Base-by-base conservation (phyloP, 1,140 invertebrate species). In the Plectus sambesii region DNA sequence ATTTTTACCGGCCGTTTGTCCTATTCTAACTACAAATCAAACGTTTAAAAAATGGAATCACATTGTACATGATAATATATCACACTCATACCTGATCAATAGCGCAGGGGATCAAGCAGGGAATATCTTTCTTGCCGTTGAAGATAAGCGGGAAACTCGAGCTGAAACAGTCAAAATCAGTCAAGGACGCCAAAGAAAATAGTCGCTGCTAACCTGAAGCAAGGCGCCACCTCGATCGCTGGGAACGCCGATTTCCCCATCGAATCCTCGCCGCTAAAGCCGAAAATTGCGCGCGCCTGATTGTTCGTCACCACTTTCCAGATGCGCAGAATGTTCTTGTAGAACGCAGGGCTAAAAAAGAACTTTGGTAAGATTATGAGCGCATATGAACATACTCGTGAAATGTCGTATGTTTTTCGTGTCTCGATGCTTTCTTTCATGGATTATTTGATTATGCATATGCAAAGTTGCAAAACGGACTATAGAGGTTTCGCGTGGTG, bases 241-340 rank as follows among this genome's bases (percentile, higher is more conserved):
- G 94, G 93, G 72, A 99, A 99, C 44, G 81, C 79, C 26, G 96
- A 92, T 79, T 98, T 98, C 39, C 88, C 93, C 63, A 98, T 89
- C 23, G 83, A 81, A 75, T 77, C 87, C 57, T 86, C 90, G 49
- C 94, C 92, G 9, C 81, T 82, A 72, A 99, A 98, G 1, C 94
- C 94, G 75, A 99, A 99, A 53, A 97, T 97, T 9, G 86, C 87
- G 52, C 77, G 76, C 1, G 76, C 77, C 64, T 98, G 92, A 72
- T 97, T 98, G 60, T 84, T 94, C 0, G 89, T 98, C 0, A 98
- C 86, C 68, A 80, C 80, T 65, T 83, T 90, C 73, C 89, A 84
- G 68, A 96, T 73, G 81, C 86, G 76, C 8, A 87, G 76, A 72
- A 96, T 83, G 67, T 90, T 96, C 63, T 82, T 81, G 72, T 96